Conservation (phyloP, 2,113 vertebrate species). For the Mesitornis unicolor region DNA sequence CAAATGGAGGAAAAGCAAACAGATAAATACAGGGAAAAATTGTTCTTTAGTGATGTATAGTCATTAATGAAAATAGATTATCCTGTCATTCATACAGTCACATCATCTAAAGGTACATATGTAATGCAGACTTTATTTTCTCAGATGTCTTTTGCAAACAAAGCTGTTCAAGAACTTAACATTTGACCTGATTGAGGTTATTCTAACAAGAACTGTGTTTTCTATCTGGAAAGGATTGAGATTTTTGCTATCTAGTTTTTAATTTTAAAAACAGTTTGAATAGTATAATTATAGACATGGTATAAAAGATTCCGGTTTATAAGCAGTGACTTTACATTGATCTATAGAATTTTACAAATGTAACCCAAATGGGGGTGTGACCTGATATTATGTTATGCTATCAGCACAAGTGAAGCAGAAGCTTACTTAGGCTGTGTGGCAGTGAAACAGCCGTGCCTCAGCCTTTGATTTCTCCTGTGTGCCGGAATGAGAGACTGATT, state of each 20-base stretch:
- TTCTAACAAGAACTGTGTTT: not conserved
- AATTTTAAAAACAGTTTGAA: not conserved
- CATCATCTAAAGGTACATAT: not conserved
- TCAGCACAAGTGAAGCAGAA: not conserved
- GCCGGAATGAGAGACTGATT: not conserved
- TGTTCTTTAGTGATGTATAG: not conserved
- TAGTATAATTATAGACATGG: not conserved
- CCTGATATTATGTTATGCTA: not conserved
- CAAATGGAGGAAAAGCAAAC: not conserved
- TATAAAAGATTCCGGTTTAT: not conserved
- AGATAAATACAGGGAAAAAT: not conserved
- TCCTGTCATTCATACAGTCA: not conserved
- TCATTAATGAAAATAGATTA: not conserved
- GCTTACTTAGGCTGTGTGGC: fast-evolving
- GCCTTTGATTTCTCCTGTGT: not conserved
- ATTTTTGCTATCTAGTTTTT: not conserved
- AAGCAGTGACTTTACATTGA: not conserved
- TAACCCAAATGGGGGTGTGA: not conserved
- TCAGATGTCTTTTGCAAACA: not conserved
- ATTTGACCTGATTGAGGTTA: not conserved
- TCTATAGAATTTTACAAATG: not conserved
- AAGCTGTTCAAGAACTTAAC: not conserved
- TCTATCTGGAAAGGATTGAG: not conserved
- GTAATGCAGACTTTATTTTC: not conserved
- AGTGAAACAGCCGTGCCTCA: not conserved